Percentiles rank a stretch among this genome's conserved stretches.
Conservation (phyloP, 2,888 invertebrate genomes). For the Caenorhabditis parvicauda region DNA sequence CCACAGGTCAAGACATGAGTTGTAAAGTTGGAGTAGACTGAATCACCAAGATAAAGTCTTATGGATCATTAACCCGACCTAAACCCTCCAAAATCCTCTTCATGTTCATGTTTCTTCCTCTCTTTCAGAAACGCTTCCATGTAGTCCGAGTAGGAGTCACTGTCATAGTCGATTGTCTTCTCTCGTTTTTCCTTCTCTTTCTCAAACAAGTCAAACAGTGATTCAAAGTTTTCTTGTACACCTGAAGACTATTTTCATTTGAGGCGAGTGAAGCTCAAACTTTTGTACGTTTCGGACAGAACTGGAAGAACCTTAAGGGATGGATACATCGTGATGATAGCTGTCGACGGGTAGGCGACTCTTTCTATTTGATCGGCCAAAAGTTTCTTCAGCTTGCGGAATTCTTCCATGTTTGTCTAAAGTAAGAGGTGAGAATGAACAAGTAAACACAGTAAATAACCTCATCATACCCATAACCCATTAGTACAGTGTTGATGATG, state of each 20-base stretch:
- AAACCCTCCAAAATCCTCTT: slow-evolving; percentile 18
- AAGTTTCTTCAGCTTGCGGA: slow-evolving; percentile 13
- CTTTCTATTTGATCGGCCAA: slow-evolving; percentile 23
- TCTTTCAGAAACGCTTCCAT: slow-evolving; percentile 37
- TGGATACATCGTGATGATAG: slow-evolving; percentile 22
- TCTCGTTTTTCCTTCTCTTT: slow-evolving; percentile 18
- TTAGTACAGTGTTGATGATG: slow-evolving; percentile 31
- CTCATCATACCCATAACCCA: slow-evolving; percentile 40
- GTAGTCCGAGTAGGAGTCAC: slow-evolving; percentile 28
- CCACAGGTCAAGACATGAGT: slow-evolving; percentile 38
- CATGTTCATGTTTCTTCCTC: slow-evolving; percentile 27
- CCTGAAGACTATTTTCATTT: too few species aligned
- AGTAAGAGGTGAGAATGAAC: too few species aligned
- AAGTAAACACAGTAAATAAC: too few species aligned
- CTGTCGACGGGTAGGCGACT: slow-evolving; percentile 21
- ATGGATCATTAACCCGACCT: slow-evolving; percentile 6
- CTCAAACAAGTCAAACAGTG: slow-evolving; percentile 21
- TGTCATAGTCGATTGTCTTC: slow-evolving; percentile 23
- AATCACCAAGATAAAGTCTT: too few species aligned
- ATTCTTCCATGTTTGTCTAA: slow-evolving; percentile 18
- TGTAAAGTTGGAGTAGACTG: slow-evolving; percentile 24
- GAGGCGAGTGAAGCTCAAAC: too few species aligned
- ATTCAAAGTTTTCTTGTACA: too few species aligned
- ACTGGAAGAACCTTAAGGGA: slow-evolving; percentile 16
- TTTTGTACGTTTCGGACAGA: too few species aligned